phyloP scores from a whole-genome alignment of 2,888 invertebrate species.

The Salpingus planirostris region DNA sequence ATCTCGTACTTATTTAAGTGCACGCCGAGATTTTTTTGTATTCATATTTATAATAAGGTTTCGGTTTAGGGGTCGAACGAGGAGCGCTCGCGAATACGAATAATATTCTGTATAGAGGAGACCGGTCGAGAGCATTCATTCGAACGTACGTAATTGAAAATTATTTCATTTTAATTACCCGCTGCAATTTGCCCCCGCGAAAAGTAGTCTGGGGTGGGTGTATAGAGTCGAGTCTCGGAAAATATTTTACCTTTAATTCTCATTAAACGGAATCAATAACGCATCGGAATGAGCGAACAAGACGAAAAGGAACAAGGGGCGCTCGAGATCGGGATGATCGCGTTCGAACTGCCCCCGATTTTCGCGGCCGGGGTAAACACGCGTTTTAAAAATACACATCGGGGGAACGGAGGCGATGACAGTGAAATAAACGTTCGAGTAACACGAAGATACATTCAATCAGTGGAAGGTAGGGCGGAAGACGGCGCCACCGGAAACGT shows the following conservation, averaged over 20 bases:
- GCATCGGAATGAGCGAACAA: constrained; percentile 6
- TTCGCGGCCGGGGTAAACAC: no score
- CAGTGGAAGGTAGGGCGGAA: constrained; percentile 31
- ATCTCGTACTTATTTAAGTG: no score
- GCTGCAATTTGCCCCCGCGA: constrained; percentile 10
- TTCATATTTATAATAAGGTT: no score
- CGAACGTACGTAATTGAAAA: constrained; percentile 19
- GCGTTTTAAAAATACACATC: constrained; percentile 17
- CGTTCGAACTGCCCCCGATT: no score
- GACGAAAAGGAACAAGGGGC: no score
- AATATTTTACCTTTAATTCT: constrained; percentile 21
- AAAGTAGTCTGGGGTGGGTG: constrained; percentile 6
- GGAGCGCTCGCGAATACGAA: no score
- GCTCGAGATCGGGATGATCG: no score
- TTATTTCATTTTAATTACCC: constrained; percentile 21
- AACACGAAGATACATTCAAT: constrained; percentile 36
- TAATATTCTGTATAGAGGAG: no score
- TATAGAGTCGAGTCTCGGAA: constrained; percentile 6
- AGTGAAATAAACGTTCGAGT: constrained; percentile 31
- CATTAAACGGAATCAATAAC: constrained; percentile 21
- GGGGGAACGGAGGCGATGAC: constrained; percentile 24
- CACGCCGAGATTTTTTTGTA: no score
- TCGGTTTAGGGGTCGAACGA: no score
- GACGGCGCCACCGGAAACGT: constrained; percentile 32
- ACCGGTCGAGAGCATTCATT: constrained; percentile 16